These are phyloP conservation scores for Oscarella lobularis DNA, from an alignment of 37 sponge, comb jelly and placozoan species.

Conservation along the genomic window DNA sequence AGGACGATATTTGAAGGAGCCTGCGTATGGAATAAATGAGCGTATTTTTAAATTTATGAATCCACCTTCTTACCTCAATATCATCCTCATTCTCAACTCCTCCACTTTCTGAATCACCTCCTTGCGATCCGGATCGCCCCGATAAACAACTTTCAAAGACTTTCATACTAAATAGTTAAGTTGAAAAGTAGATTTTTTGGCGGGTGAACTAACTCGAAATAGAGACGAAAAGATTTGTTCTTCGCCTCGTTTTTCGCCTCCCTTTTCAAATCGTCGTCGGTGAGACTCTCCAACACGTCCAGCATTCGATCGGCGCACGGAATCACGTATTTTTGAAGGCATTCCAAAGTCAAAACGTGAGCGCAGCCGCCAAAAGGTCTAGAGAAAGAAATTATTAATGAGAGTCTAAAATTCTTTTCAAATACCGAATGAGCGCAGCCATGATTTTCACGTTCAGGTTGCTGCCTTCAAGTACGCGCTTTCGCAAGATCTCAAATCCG, in stretches of 20 bases:
- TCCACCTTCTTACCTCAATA: slow-evolving; percentile 28
- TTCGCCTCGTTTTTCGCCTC: slow-evolving; percentile 62
- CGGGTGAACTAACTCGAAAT: too few relatives aligned
- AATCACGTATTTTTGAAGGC: slow-evolving; percentile 50
- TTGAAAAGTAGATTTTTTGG: too few relatives aligned
- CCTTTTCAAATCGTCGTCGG: slow-evolving; percentile 79
- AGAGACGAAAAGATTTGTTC: slow-evolving; percentile 52
- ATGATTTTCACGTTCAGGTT: too few relatives aligned
- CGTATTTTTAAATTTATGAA: too few relatives aligned
- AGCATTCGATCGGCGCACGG: slow-evolving; percentile 69
- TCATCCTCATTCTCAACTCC: slow-evolving; percentile 71
- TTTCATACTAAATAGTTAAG: slow-evolving; percentile 2
- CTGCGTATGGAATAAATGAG: too few relatives aligned
- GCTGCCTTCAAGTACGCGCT: too few relatives aligned
- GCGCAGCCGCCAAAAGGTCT: slow-evolving; percentile 84
- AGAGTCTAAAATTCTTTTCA: too few relatives aligned
- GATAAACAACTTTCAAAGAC: slow-evolving; percentile 51
- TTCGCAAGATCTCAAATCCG: too few relatives aligned
- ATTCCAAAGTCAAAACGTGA: slow-evolving; percentile 50
- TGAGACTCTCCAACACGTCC: slow-evolving; percentile 54
- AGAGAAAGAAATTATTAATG: background rate
- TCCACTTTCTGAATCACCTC: slow-evolving; percentile 35
- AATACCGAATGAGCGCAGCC: too few relatives aligned
- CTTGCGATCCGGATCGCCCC: slow-evolving; percentile 20
- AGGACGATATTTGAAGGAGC: slow-evolving; percentile 72